Conservation (phyloP, 2,888 invertebrate species). For the Euspilapteryx auroguttella region DNA sequence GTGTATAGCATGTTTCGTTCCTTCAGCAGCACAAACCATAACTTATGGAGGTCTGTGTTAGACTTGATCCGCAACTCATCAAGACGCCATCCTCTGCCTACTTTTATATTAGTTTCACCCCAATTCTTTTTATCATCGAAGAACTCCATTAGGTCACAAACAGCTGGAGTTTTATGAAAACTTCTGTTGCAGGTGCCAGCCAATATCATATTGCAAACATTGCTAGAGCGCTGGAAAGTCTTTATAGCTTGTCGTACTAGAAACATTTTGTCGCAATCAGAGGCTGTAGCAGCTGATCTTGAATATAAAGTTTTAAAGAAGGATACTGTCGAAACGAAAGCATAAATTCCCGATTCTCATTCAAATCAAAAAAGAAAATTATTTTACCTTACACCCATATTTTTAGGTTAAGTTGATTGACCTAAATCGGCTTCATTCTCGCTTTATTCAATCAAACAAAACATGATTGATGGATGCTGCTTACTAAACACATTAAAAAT, state of each 20-base stretch:
- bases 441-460: no score
- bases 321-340: no score
- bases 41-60: slow-evolving; percentile 92
- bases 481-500: no score
- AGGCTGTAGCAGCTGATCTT: no score
- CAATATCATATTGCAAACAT: background rate
- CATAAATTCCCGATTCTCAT: no score
- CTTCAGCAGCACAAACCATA: slow-evolving; percentile 91
- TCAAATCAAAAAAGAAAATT: no score
- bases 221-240: slow-evolving; percentile 1
- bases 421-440: no score
- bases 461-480: no score
- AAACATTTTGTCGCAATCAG: no score
- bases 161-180: slow-evolving; percentile 34
- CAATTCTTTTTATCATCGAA: slow-evolving; percentile 87
- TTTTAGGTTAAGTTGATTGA: no score
- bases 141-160: slow-evolving; percentile 77
- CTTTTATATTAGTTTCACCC: slow-evolving; percentile 72
- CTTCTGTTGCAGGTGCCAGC: slow-evolving; percentile 10
- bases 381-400: no score
- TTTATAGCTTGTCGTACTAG: slow-evolving; percentile 3
- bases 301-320: no score
- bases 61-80: slow-evolving; percentile 95
- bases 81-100: slow-evolving; percentile 83
- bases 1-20: slow-evolving; percentile 97